Base-by-base conservation (phyloP, 2,113 vertebrate species). In the Aspidoscelis tigris region DNA sequence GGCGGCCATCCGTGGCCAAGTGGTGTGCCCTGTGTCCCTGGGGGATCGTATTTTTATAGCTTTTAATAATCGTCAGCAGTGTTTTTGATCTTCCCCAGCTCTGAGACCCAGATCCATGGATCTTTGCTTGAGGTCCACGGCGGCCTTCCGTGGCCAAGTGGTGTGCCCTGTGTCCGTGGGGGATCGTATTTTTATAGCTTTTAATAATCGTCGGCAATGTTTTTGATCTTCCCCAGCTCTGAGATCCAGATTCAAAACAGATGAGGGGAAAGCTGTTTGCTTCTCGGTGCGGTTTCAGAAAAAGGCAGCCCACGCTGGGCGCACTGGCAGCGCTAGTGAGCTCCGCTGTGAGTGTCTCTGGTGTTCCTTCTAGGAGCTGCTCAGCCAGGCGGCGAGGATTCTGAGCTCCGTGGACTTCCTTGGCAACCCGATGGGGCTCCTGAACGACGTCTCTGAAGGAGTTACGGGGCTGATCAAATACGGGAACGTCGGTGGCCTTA, bases 401-500 rank as follows among this genome's bases (percentile, higher is more conserved):
- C 94, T 99, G 14, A 98, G 98, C 50, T 99, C 99, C 0, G 99
- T 99, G 90, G 98, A 99, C 94, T 99, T 99, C 92, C 96, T 99
- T 71, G 99, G 99, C 78, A 99, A 99, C 91, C 99, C 99, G 12
- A 98, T 99, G 97, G 98, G 98, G 5, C 97, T 99, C 0, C 69
- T 98, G 80, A 99, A 97, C 50, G 99, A 99, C n/a, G 96, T 99
- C 86, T 97, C 97, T 0, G 98, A 99, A 96, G 99, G 99, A 3
- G 90, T 99, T 75, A 96, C 96, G 2, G 98, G 98, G 83, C 97
- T 99, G 87, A 97, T 99, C 86, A 99, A 97, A 87, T 98, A 99
- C 0, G 99, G 99, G 89, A 99, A 99, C 0, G 98, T 99, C 6
- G 97, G 98, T 14, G 98, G 98, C 41, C 97, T 99, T 71, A 98